These are phyloP conservation scores for Alviniconcha strummeri DNA, from an alignment of 2,888 invertebrate species.

Conservation along the genomic window DNA sequence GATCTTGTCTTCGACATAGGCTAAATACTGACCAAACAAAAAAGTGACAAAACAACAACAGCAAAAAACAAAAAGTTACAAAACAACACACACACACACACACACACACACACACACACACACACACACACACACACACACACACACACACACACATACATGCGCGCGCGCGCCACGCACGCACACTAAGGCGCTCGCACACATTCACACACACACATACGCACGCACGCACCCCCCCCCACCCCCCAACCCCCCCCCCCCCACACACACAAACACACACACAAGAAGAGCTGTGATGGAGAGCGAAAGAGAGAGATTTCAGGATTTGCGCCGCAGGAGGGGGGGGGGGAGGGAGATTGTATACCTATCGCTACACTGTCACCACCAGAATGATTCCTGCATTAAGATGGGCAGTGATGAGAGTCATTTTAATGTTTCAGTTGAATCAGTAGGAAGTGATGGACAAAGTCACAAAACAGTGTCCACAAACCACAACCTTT, in stretches of 20 bases:
- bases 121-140: constrained; percentile 1
- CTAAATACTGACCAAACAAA: no score
- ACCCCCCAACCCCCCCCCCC: no score
- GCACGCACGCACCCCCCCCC: no score
- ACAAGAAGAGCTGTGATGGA: neutral
- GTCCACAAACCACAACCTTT: no score
- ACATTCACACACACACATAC: neutral
- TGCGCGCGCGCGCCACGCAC: neutral
- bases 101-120: constrained; percentile 3
- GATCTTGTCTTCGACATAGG: no score
- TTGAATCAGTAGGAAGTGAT: no score
- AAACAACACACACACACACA: neutral
- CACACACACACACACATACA: constrained; percentile 7
- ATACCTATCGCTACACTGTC: no score
- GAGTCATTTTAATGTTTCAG: no score
- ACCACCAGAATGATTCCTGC: no score
- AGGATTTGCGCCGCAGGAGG: neutral
- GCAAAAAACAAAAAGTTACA: neutral
- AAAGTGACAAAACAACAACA: neutral
- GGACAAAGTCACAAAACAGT: no score
- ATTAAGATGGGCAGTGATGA: no score
- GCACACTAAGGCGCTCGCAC: neutral
- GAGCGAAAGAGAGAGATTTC: neutral
- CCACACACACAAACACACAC: no score
- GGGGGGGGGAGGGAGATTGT: constrained; percentile 10